Evolutionary conservation across 2,888 invertebrate genomes (phyloP), one percentile per base, ranked within the genome.

Genomic region (Trichopria drosophilae): DNA sequence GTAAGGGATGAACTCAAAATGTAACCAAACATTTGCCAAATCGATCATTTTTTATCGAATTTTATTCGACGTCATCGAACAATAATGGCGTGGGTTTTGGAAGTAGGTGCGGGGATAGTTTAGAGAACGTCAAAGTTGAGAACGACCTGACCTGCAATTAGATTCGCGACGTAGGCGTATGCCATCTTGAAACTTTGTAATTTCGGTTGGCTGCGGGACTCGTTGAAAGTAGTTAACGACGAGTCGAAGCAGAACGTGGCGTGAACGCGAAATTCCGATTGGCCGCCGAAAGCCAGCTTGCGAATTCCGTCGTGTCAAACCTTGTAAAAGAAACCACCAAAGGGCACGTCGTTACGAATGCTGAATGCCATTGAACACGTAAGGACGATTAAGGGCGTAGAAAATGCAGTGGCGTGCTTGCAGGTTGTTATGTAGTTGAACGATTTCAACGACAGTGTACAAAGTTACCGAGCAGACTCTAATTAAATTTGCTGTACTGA

Each of bases 101-200:
- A 40, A 28, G 24, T 28, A 41, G 40, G 15, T 29, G 29, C 28
- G 10, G 29, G 16, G 13, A 19, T 19, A 29, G 29, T 41, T 41
- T 20, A 20, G 13, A 29, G n/a, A n/a, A 20, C 28, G n/a, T 28
- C n/a, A 20, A 41, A 41, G 29, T 41, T 40, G 19, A 19, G 40
- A 41, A 20, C 13, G 15, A 12, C 40, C 12, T 41, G 29, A 41
- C 40, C 40, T 41, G 19, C 29, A 41, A 41, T 41, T 41, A 41
- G 29, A 29, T 40, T 20, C 24, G 9, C 15, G 34, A 35, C 15
- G 24, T 23, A 37, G 37, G 24, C 37, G 24, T n/a, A n/a, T 39
- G 40, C 40, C 28, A 29, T 26, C 40, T 41, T 41, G 29, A 19
- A 29, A 41, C 28, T 41, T 29, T 41, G 40, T 41, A 41, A 41